phyloP scores from a whole-genome alignment of 2,888 invertebrate species.

The Oligia fasciuncula region DNA sequence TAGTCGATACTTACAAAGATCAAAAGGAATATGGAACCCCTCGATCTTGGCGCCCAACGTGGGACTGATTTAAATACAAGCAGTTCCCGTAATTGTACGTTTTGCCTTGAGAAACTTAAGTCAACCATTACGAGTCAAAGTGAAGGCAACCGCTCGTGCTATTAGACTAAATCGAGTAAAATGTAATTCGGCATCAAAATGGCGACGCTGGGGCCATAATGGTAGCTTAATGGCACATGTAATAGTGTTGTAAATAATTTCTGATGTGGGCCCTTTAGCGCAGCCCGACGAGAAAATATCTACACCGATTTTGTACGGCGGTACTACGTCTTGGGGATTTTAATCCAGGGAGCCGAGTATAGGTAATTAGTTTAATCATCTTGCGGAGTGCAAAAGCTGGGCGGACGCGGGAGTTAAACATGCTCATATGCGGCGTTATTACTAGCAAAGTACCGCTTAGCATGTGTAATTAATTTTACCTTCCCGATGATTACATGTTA shows the following conservation, averaged over 20 bases:
- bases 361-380: conserved; percentile 66
- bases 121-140: conserved; percentile 71
- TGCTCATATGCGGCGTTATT: conserved; percentile 15
- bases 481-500: neutral
- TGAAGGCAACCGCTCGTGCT: conserved; percentile 73
- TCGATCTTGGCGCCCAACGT: conserved; percentile 70
- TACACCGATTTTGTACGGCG: conserved; percentile 46
- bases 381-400: conserved; percentile 38
- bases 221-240: conserved; percentile 79
- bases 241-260: conserved; percentile 80
- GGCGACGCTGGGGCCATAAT: conserved; percentile 72
- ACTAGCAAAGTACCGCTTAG: conserved; percentile 1
- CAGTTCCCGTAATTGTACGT: conserved; percentile 58
- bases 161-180: conserved; percentile 79
- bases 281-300: conserved; percentile 56
- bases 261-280: conserved; percentile 50
- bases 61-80: conserved; percentile 61
- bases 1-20: conserved; percentile 30
- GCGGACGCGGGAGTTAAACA: conserved; percentile 22
- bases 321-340: conserved; percentile 36
- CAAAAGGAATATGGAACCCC: conserved; percentile 6
- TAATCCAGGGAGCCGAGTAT: conserved; percentile 36
- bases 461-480: conserved; percentile 10
- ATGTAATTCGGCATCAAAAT: conserved; percentile 79
- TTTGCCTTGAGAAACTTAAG: conserved; percentile 67